Evolutionary conservation across 2,113 vertebrate species (phyloP), one percentile per base, ranked within the genome.

Genomic region (Gadus macrocephalus): DNA sequence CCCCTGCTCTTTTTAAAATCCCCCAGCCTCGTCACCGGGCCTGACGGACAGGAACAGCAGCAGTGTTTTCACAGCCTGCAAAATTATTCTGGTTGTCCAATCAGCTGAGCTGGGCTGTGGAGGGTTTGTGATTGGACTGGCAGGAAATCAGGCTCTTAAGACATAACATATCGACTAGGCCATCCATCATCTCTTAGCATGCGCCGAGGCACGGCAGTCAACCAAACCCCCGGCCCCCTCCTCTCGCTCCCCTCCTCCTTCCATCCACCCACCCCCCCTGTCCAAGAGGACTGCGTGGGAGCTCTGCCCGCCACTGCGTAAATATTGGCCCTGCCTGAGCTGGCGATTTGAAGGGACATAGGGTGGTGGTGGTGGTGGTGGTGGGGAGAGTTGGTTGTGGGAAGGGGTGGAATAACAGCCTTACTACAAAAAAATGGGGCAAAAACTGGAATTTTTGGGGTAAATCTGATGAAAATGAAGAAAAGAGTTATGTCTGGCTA

Each of bases 181-280:
- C 95, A 99, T 99, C 96, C 96, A 98, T 99, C 97, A 98, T 98
- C 94, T 93, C 93, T 94, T 96, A 96, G 96, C 95, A 92, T 93
- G 92, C 83, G 85, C 93, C 93, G 92, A 94, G 94, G 93, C 91
- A 87, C 93, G 87, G 93, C 88, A 91, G 94, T 93, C 86, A 83
- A 78, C 80, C 85, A 49, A 49, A 49, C 42, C 42, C 42, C 42
- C 42, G 42, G 5, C 42, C 42, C 42, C 12, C 42, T 35, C 42
- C 42, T 49, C 42, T 14, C 42, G 8, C 42, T 14, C 42, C 42
- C 42, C 42, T 14, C 42, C 42, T 14, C 42, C 77, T 80, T 4
- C 77, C 66, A 78, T 80, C 78, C 76, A 66, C 74, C 81, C 74
- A 79, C 72, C 81, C 64, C 81, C 64, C 81, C 74, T 73, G 76